phyloP scores from a whole-genome alignment of 1,140 invertebrate species.

The Drosophila santomea region DNA sequence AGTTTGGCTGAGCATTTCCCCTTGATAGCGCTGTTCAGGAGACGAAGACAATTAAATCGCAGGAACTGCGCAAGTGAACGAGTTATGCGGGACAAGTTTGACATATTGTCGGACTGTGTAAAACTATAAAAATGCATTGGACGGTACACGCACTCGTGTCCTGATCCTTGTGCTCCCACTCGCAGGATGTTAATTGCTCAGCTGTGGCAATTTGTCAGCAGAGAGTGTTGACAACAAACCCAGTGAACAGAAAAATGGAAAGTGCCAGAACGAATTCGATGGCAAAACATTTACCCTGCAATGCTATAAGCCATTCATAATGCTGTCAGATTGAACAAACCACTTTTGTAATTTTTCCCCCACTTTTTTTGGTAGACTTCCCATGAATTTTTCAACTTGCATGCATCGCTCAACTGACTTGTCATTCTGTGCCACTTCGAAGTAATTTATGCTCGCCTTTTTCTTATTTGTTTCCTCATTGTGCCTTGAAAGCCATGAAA shows the following conservation, averaged over 20 bases:
- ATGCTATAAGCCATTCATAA: slow-evolving; percentile 12
- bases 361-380: background rate
- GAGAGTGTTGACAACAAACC: slow-evolving; percentile 28
- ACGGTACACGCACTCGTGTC: background rate
- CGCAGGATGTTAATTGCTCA: slow-evolving; percentile 68
- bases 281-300: slow-evolving; percentile 1
- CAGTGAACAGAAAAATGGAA: background rate
- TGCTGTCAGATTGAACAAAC: slow-evolving; percentile 7
- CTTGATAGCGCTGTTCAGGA: slow-evolving; percentile 16
- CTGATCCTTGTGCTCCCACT: slow-evolving; percentile 20
- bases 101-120: slow-evolving; percentile 43
- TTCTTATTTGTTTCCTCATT: slow-evolving; percentile 9
- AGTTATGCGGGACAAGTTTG: slow-evolving; percentile 48
- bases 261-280: background rate
- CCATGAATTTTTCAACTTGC: slow-evolving; percentile 8
- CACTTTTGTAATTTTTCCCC: slow-evolving; percentile 4
- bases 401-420: slow-evolving; percentile 9
- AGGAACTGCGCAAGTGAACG: slow-evolving; percentile 32
- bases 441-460: slow-evolving; percentile 45
- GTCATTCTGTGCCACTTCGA: slow-evolving; percentile 32
- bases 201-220: slow-evolving; percentile 61
- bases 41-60: slow-evolving; percentile 73
- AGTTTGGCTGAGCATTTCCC: slow-evolving; percentile 47
- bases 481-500: slow-evolving; percentile 30
- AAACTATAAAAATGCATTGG: slow-evolving; percentile 59